These are phyloP conservation scores for Holotrichia oblita DNA, from an alignment of 1,140 invertebrate species.

Conservation along the genomic window DNA sequence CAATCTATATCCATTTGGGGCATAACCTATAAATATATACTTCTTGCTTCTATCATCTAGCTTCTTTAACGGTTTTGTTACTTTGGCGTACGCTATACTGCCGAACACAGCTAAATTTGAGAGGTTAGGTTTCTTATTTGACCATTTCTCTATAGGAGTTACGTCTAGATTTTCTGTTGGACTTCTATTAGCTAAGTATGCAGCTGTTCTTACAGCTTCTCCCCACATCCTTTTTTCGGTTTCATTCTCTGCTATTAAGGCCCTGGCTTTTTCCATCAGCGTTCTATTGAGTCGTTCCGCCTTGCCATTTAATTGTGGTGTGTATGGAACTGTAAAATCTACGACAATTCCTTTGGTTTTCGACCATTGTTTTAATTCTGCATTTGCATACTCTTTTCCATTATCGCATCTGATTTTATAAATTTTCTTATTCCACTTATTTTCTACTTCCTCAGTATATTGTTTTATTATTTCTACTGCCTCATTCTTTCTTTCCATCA, in stretches of 20 bases:
- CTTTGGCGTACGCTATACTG: background rate
- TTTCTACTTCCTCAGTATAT: background rate
- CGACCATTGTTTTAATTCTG: background rate
- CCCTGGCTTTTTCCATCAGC: conserved; percentile 50
- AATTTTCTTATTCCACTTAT: background rate
- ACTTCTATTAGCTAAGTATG: background rate
- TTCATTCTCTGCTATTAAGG: conserved; percentile 51
- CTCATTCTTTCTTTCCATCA: too few species aligned
- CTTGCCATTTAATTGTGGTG: conserved; percentile 44
- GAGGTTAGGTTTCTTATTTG: conserved; percentile 26
- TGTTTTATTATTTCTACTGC: too few species aligned
- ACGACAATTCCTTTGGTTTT: background rate
- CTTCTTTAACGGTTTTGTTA: conserved; percentile 13
- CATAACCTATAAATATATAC: conserved; percentile 31
- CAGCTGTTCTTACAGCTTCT: conserved; percentile 46
- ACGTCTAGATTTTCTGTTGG: conserved; percentile 23
- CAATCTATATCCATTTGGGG: conserved; percentile 15
- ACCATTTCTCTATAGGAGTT: conserved; percentile 7
- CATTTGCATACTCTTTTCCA: background rate
- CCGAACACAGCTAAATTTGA: background rate
- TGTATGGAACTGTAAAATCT: background rate
- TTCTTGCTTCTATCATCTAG: conserved; percentile 10
- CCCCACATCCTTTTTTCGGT: conserved; percentile 48
- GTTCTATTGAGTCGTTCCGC: conserved; percentile 49
- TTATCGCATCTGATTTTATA: too few species aligned